Percentiles rank a stretch among this genome's conserved stretches.
Conservation (phyloP, 2,888 invertebrate species). For the Drepana falcataria region DNA sequence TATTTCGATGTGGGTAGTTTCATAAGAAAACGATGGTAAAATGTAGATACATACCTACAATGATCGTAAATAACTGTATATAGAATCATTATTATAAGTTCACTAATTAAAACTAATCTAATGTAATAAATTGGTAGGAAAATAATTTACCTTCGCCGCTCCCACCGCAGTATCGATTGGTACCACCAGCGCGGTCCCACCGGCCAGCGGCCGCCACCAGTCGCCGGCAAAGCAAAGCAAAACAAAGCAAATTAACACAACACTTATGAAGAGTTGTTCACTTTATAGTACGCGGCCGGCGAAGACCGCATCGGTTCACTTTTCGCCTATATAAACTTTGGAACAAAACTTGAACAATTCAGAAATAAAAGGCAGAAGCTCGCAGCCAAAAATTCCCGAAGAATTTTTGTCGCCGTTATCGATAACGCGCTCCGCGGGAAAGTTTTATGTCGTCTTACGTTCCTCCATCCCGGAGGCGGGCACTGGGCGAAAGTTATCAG, state of each 20-base stretch:
- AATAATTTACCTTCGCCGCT: slow-evolving; percentile 68
- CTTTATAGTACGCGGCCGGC: slow-evolving; percentile 50
- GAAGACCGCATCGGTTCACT: slow-evolving; percentile 56
- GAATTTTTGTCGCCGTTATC: slow-evolving; percentile 22
- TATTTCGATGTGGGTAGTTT: no score
- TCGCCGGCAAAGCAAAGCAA: slow-evolving; percentile 57
- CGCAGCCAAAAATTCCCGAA: slow-evolving; percentile 19
- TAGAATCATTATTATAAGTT: no score
- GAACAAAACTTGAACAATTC: slow-evolving; percentile 48
- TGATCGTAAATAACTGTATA: no score
- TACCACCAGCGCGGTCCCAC: slow-evolving; percentile 63
- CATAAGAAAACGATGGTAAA: no score
- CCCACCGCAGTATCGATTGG: slow-evolving; percentile 73
- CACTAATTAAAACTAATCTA: background rate
- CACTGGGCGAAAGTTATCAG: slow-evolving; percentile 67
- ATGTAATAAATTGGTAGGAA: slow-evolving; percentile 26
- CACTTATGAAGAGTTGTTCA: slow-evolving; percentile 56
- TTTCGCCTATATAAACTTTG: slow-evolving; percentile 50
- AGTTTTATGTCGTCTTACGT: slow-evolving; percentile 65
- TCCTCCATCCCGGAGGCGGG: slow-evolving; percentile 59
- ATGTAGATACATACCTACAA: no score
- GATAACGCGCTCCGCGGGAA: slow-evolving; percentile 57
- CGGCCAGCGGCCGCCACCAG: slow-evolving; percentile 46
- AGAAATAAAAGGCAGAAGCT: slow-evolving; percentile 45
- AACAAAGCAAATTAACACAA: slow-evolving; percentile 69